phyloP scores from a whole-genome alignment of 2,113 vertebrate genomes.

The Terrapene triunguis region DNA sequence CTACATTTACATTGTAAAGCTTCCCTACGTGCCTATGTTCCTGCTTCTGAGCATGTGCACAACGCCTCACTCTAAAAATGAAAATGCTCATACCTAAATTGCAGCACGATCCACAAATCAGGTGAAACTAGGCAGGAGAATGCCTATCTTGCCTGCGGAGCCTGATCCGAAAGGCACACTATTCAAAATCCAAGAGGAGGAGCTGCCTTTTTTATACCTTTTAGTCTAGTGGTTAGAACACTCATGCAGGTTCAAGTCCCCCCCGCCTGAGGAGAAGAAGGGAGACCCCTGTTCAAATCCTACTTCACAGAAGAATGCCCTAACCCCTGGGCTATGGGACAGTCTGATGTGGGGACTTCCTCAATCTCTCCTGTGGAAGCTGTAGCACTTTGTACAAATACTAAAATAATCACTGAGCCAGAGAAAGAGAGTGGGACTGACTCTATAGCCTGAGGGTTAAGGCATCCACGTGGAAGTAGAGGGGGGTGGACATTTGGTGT shows the following conservation, averaged over 20 bases:
- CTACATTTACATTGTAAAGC: background rate
- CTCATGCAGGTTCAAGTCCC: background rate
- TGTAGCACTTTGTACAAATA: background rate
- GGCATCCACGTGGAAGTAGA: no score
- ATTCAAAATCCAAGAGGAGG: background rate
- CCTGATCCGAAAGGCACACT: background rate
- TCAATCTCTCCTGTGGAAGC: background rate
- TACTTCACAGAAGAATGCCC: background rate
- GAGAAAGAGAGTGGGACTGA: background rate
- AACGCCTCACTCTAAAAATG: background rate
- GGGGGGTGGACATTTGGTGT: background rate
- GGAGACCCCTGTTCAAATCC: background rate
- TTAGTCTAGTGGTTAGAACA: background rate
- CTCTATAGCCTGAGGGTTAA: background rate
- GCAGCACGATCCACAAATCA: background rate
- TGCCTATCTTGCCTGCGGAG: background rate
- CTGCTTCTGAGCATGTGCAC: background rate
- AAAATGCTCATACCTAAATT: background rate
- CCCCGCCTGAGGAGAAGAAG: no score
- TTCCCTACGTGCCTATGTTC: background rate
- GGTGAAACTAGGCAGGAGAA: background rate
- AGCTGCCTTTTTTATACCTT: background rate
- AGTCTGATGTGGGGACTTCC: background rate
- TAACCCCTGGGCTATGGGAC: background rate
- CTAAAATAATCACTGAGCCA: background rate